Evolutionary conservation across 2,113 vertebrate species (phyloP), one percentile per base, ranked within the genome.

Genomic region (Aegypius monachus): DNA sequence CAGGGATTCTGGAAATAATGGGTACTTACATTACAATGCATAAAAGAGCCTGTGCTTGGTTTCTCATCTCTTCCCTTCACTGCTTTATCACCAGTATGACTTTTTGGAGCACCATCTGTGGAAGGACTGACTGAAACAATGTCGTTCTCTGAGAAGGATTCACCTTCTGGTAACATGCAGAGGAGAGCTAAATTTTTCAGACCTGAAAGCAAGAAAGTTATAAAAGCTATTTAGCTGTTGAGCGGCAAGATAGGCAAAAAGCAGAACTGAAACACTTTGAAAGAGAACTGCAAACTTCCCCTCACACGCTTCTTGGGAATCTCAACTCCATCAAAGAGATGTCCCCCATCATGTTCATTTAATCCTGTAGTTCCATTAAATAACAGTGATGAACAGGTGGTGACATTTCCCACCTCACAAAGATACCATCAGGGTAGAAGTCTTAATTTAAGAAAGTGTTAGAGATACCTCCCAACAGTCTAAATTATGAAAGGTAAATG

Each of bases 161-260:
- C 98, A 36, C 97, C 98, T 91, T 99, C 98, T 45, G 98, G 99
- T 90, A 99, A 97, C 96, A 99, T 94, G 71, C 98, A 98, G 34
- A 99, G 98, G 92, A 99, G 98, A 72, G 99, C 98, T n/a, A 98
- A 98, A 23, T 99, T 98, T 85, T 99, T 99, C n/a, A 99, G 98
- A 96, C 98, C 99, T 99, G 80, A 20, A 66, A 81, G 40, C 20
- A 92, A 74, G 42, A 21, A 83, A 86, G 50, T 89, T 61, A 45
- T 7, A 79, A 38, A 81, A 94, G n/a, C 47, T 47, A 31, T 36
- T 90, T 53, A 83, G 45, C 16, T 83, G 42, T 34, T 50, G 52
- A 81, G 9, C 26, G 43, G 36, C 18, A 67, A 91, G 61, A 84
- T 0, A 20, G 42, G 47, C 19, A 79, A 87, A 91, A 95, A 71